Evolutionary conservation across 2,113 vertebrate genomes (phyloP), one percentile per base, ranked within the genome.

Genomic region (Ploceus nigricollis): DNA sequence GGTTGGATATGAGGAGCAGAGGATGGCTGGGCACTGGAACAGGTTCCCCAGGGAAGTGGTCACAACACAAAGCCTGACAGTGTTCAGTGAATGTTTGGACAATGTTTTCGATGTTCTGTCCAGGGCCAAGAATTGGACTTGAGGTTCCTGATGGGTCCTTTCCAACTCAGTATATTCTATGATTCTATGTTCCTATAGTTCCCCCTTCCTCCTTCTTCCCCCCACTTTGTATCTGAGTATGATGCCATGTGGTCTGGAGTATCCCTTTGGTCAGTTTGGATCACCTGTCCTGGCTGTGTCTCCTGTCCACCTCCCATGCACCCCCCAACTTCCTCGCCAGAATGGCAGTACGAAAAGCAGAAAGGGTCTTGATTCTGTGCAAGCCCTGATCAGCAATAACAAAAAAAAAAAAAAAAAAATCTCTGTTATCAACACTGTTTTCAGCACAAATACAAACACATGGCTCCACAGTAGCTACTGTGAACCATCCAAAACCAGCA

Each of bases 191-290:
- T 50, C 58, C 16, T 15, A 4, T 13, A 45, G 35, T 19, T 39
- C 4, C 7, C 35, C 4, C 16, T 50, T 48, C 11, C 13, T 57
- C 20, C 8, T 57, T 57, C 35, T 48, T 42, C 3, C 6, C 7
- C 9, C 2, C 7, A 4, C 3, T 68, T 68, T 12, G 15, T 18
- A 35, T 8, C 1, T 5, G 10, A 58, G 4, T 3, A 27, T 68
- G 37, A 44, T 68, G 25, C 7, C 17, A 14, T 6, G 8, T 12
- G 9, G 7, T 42, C 44, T 58, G 25, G 11, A 35, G 31, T 10
- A 15, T 27, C 27, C 14, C 27, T 68, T 42, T 37, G 27, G 14
- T 11, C 21, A 31, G 3, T 58, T 66, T 35, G 35, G 17, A 17
- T 68, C 27, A 27, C 27, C 33, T 33, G 17, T 22, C 14, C 45